Conservation (phyloP, 2,888 invertebrate genomes). For the Chironomus tentans region DNA sequence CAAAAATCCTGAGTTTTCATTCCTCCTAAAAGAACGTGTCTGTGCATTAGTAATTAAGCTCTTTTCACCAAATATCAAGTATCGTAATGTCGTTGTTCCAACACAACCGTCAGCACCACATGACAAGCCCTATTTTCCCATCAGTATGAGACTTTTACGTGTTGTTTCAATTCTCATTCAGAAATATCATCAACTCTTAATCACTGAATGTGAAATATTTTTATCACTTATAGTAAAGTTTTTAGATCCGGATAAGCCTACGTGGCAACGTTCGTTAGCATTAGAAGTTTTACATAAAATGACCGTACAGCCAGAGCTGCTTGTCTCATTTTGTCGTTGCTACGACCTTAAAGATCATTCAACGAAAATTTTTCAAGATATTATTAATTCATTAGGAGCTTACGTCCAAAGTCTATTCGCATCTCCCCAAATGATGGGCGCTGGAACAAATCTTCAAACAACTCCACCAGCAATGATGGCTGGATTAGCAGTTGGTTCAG, state of each 20-base stretch:
- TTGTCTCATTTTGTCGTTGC: constrained; percentile 86
- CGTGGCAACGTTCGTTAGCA: constrained; percentile 93
- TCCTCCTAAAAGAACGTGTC: constrained; percentile 89
- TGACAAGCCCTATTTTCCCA: constrained; percentile 93
- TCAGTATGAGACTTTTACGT: constrained; percentile 87
- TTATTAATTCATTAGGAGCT: constrained; percentile 85
- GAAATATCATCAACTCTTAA: constrained; percentile 83
- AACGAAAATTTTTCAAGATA: constrained; percentile 88
- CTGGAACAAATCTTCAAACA: constrained; percentile 32
- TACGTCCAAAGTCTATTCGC: constrained; percentile 89
- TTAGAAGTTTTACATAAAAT: constrained; percentile 93
- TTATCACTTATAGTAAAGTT: constrained; percentile 94
- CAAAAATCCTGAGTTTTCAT: constrained; percentile 90
- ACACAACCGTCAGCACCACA: constrained; percentile 55
- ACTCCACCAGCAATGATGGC: constrained; percentile 28
- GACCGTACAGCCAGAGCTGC: constrained; percentile 72
- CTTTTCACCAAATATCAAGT: constrained; percentile 98
- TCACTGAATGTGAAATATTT: constrained; percentile 98
- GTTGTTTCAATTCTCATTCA: constrained; percentile 89
- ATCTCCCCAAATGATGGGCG: constrained; percentile 51
- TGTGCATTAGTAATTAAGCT: constrained; percentile 97
- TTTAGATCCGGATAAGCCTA: constrained; percentile 90
- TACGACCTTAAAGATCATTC: constrained; percentile 94
- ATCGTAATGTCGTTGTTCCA: constrained; percentile 52
- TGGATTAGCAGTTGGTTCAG: constrained; percentile 47